phyloP scores from a whole-genome alignment of 1,140 invertebrate genomes.

The Pseudomyrmex gracilis region DNA sequence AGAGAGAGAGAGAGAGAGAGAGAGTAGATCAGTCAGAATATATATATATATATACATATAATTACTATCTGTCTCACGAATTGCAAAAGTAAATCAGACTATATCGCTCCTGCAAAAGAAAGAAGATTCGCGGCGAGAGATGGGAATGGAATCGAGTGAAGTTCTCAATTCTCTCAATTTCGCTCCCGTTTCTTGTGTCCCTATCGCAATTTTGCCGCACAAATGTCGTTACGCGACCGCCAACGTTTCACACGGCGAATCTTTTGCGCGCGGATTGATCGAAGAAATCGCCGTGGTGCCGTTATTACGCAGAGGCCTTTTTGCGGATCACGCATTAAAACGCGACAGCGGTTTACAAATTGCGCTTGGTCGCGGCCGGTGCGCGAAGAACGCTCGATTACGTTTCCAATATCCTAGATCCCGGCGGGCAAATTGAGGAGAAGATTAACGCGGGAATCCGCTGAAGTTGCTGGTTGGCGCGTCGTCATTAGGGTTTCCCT shows the following conservation, averaged over 20 bases:
- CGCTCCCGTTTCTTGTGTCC: not conserved
- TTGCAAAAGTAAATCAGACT: too few relatives aligned
- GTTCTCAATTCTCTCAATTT: slow-evolving; percentile 5
- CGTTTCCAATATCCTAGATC: slow-evolving; percentile 55
- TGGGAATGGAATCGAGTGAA: not conserved
- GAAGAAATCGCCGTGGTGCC: slow-evolving; percentile 35
- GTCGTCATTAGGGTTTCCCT: not conserved
- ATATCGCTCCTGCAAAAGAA: not conserved
- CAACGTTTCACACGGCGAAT: slow-evolving; percentile 39
- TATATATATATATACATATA: not conserved
- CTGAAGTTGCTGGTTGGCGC: not conserved
- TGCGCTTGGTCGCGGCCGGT: slow-evolving; percentile 1
- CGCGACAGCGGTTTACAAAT: slow-evolving; percentile 45
- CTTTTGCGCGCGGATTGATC: slow-evolving; percentile 18
- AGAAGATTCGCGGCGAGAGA: not conserved
- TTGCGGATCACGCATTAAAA: slow-evolving; percentile 36
- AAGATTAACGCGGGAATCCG: slow-evolving; percentile 48
- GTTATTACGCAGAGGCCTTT: slow-evolving; percentile 36
- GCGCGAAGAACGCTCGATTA: slow-evolving; percentile 17
- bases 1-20: not conserved
- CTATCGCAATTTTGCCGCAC: slow-evolving; percentile 7
- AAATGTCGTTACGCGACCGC: slow-evolving; percentile 42
- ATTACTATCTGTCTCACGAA: not conserved
- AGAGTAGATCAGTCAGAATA: not conserved
- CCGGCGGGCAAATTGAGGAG: slow-evolving; percentile 20